Evolutionary conservation across 2,888 invertebrate species (phyloP).

Genomic region (Barypeithes pellucidus): DNA sequence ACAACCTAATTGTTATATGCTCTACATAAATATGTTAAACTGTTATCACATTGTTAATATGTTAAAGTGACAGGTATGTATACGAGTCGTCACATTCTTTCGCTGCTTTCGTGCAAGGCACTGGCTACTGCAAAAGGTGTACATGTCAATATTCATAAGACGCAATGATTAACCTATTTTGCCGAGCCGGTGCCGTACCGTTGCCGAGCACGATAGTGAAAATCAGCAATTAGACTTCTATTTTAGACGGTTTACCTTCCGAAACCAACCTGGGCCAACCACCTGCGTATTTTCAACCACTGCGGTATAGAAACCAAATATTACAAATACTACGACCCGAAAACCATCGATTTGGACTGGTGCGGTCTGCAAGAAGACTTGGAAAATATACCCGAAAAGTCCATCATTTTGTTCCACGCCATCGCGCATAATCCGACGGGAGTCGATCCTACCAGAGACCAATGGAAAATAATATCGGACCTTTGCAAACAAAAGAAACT

Average conservation of each 20-base stretch:
- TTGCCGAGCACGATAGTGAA: too few relatives aligned
- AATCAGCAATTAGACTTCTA: too few relatives aligned
- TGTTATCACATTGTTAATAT: too few relatives aligned
- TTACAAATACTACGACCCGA: slow-evolving; percentile 77
- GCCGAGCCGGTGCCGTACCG: too few relatives aligned
- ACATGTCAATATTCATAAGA: too few relatives aligned
- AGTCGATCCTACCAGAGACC: slow-evolving; percentile 75
- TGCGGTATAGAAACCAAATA: slow-evolving; percentile 75
- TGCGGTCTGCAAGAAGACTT: slow-evolving; percentile 77
- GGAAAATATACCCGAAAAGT: slow-evolving; percentile 76
- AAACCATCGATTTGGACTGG: slow-evolving; percentile 79
- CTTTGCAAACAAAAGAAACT: slow-evolving; percentile 73
- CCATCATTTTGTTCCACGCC: slow-evolving; percentile 77
- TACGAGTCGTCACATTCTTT: too few relatives aligned
- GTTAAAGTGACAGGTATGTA: too few relatives aligned
- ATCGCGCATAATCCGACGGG: slow-evolving; percentile 81
- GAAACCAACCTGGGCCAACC: slow-evolving; percentile 81
- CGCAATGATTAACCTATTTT: too few relatives aligned
- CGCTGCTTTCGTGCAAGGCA: too few relatives aligned
- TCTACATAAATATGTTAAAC: too few relatives aligned
- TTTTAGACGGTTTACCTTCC: slow-evolving; percentile 72
- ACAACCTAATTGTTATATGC: too few relatives aligned
- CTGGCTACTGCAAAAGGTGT: too few relatives aligned
- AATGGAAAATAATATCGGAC: slow-evolving; percentile 78
- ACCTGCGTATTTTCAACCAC: slow-evolving; percentile 77